phyloP scores from a whole-genome alignment of 2,113 vertebrate species.

The Tetrax tetrax region DNA sequence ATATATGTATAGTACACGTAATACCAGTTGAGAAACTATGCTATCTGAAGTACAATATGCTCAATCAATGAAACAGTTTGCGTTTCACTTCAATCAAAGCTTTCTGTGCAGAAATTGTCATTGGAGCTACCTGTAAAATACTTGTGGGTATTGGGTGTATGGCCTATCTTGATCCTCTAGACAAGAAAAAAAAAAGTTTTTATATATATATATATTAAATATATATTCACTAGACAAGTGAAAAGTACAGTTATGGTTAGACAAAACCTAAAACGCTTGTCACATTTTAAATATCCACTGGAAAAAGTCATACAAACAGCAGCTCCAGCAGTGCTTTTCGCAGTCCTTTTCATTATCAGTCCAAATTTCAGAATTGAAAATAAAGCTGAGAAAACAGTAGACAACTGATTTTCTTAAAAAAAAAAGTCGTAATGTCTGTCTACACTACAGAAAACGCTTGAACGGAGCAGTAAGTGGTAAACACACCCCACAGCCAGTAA shows the following conservation, averaged over 20 bases:
- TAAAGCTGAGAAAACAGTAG: background rate
- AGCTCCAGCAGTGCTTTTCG: background rate
- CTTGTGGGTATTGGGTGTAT: background rate
- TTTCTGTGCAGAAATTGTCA: background rate
- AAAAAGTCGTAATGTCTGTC: background rate
- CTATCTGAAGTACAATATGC: background rate
- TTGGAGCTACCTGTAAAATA: background rate
- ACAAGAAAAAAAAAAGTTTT: background rate
- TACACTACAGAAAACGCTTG: background rate
- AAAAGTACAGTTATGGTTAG: background rate
- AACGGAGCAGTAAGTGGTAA: background rate
- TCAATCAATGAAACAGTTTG: background rate
- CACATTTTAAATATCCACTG: background rate
- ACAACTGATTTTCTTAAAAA: background rate
- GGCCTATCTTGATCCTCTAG: background rate
- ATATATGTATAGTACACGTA: background rate
- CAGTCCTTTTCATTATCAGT: background rate
- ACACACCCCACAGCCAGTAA: background rate
- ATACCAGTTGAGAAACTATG: background rate
- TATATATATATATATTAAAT: background rate
- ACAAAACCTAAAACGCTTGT: background rate
- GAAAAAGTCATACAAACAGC: background rate
- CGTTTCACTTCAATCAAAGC: background rate
- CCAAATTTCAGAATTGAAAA: background rate
- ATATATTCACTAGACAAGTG: background rate